These are phyloP conservation scores for Peromyscus polionotus DNA, from an alignment of 2,113 vertebrate genomes.

Conservation along the genomic window DNA sequence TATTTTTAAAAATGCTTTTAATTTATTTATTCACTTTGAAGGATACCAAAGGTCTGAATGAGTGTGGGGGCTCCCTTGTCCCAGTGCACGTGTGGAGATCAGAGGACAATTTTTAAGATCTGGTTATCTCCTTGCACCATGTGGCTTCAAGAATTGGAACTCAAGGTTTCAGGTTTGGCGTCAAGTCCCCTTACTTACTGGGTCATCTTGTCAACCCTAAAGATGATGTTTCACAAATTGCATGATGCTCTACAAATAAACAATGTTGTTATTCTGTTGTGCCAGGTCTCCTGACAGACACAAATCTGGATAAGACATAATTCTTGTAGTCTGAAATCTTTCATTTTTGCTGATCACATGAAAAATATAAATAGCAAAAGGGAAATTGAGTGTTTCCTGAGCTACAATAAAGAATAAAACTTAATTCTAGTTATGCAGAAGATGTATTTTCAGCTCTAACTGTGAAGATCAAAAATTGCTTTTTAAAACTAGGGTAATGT, in stretches of 20 bases:
- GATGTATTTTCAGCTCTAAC: not conserved
- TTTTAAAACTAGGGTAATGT: not conserved
- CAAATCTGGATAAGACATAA: not conserved
- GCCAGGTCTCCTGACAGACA: not conserved
- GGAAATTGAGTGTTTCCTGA: not conserved
- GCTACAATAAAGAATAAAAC: not conserved
- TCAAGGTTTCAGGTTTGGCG: not conserved
- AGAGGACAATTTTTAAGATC: not conserved
- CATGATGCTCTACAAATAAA: not conserved
- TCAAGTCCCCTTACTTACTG: not conserved
- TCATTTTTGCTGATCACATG: not conserved
- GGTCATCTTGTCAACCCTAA: not conserved
- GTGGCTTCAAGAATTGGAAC: not conserved
- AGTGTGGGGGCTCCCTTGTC: not conserved
- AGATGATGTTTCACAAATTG: not conserved
- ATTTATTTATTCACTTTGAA: not conserved
- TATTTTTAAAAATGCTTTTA: not conserved
- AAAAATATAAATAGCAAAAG: conserved; percentile 18
- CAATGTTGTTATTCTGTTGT: not conserved
- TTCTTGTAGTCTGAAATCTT: not conserved
- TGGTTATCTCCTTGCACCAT: not conserved
- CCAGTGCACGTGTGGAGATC: not conserved
- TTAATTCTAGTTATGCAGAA: not conserved
- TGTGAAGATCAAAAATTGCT: not conserved
- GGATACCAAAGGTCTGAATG: not conserved